phyloP scores from a whole-genome alignment of 2,888 invertebrate species.

The Parasteatoda lunata region DNA sequence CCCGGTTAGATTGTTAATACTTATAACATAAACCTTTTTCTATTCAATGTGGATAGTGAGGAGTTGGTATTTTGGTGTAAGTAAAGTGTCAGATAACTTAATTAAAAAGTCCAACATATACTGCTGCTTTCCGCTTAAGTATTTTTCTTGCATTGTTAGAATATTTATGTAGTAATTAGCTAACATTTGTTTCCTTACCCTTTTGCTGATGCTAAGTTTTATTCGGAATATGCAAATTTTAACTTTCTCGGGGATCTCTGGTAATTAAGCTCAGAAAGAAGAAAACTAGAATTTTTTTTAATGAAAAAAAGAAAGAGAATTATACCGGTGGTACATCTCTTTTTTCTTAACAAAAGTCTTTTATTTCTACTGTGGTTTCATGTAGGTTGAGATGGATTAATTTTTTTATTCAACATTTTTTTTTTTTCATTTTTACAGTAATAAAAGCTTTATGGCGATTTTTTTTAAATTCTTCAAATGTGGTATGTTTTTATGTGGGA shows the following conservation, averaged over 20 bases:
- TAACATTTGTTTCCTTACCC: constrained; percentile 59
- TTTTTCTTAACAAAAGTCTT: constrained; percentile 42
- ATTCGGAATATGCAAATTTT: constrained; percentile 65
- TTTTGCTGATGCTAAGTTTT: constrained; percentile 12
- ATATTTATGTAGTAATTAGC: constrained; percentile 67
- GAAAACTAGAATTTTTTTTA: constrained; percentile 16
- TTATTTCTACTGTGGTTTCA: constrained; percentile 31
- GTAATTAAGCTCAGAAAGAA: constrained; percentile 57
- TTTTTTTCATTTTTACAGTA: constrained; percentile 4
- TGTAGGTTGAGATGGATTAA: constrained; percentile 48
- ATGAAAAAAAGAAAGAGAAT: constrained; percentile 22
- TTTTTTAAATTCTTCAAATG: neutral
- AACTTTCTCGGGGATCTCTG: constrained; percentile 53
- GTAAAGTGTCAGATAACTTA: constrained; percentile 58
- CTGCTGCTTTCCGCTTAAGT: constrained; percentile 42
- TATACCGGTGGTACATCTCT: constrained; percentile 1
- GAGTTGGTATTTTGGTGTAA: constrained; percentile 14
- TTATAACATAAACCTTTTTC: constrained; percentile 40
- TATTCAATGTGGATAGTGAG: neutral
- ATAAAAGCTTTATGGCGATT: constrained; percentile 47
- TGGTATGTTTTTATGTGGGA: too few relatives aligned
- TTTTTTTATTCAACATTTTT: constrained; percentile 48
- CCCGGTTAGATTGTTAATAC: constrained; percentile 48
- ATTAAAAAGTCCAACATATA: constrained; percentile 64
- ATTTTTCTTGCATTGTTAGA: constrained; percentile 64